Percentiles rank a stretch among this genome's conserved stretches.
Evolutionary conservation across 2,113 vertebrate genomes (phyloP).

Genomic region (Capreolus pygargus): DNA sequence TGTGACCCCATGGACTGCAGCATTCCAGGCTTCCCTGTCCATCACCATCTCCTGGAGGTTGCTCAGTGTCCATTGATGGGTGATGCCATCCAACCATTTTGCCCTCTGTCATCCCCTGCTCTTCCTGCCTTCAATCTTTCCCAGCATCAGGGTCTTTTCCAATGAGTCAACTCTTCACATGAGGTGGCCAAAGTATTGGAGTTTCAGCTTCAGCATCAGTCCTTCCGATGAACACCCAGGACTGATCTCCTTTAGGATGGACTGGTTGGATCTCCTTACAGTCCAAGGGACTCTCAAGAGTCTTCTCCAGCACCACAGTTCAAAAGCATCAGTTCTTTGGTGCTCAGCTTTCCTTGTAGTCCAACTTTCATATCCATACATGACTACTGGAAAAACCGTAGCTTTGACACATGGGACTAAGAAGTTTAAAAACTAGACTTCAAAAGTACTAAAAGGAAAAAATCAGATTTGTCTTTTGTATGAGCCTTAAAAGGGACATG

Average conservation of each 20-base stretch:
- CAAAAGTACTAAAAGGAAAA: background rate
- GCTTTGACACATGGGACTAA: background rate
- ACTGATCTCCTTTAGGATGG: background rate
- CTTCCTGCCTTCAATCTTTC: background rate
- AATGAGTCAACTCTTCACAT: background rate
- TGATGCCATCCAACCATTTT: background rate
- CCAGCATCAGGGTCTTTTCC: background rate
- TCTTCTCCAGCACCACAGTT: background rate
- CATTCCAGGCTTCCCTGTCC: background rate
- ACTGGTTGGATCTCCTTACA: background rate
- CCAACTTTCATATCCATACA: background rate
- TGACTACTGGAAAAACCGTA: background rate
- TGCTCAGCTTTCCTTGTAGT: background rate
- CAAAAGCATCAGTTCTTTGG: background rate
- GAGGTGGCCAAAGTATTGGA: background rate
- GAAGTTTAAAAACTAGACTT: background rate
- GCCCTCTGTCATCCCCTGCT: background rate
- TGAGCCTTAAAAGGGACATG: background rate
- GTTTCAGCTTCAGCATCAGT: background rate
- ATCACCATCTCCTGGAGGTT: background rate
- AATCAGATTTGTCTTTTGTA: background rate
- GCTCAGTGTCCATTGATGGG: background rate
- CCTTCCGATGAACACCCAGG: background rate
- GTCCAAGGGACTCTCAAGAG: background rate
- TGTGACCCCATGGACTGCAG: background rate